phyloP scores from a whole-genome alignment of 2,797 vertebrate species.

The Oreortyx pictus region DNA sequence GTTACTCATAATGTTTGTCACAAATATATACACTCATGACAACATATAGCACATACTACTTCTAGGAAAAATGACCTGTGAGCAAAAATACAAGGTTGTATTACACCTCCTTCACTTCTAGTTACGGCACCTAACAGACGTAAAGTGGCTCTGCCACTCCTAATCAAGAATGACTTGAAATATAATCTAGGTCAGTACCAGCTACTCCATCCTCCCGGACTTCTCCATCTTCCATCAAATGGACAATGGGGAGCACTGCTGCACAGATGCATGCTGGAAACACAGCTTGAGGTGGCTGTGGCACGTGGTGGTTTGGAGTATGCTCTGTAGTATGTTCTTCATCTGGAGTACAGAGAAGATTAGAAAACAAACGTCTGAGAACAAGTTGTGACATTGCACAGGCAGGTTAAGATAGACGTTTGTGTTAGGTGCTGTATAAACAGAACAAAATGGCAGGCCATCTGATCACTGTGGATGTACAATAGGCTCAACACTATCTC shows the following conservation, averaged over 20 bases:
- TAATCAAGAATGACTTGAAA: not conserved
- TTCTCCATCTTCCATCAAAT: conserved; percentile 98
- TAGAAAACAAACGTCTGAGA: not conserved
- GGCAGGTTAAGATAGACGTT: not conserved
- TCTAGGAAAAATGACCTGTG: not conserved
- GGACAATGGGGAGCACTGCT: conserved; percentile 95
- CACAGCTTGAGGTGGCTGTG: conserved; percentile 96
- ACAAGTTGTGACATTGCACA: not conserved
- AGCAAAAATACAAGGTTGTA: not conserved
- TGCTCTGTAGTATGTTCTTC: conserved; percentile 97
- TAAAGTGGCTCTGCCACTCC: not conserved
- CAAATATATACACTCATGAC: not conserved
- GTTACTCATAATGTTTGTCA: not conserved
- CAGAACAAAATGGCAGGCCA: not conserved
- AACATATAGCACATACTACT: not conserved
- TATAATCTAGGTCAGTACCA: conserved; percentile 77
- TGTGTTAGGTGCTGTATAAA: not conserved
- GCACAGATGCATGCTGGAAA: conserved; percentile 99
- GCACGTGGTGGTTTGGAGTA: conserved; percentile 94
- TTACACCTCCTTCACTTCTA: not conserved
- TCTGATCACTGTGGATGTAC: not conserved
- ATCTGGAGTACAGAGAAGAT: conserved; percentile 78
- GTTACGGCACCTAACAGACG: not conserved
- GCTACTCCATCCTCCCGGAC: conserved; percentile 97
- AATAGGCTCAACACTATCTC: not conserved